Evolutionary conservation across 2,113 vertebrate genomes (phyloP), one percentile per base, ranked within the genome.

Genomic region (Taurulus bubalis): DNA sequence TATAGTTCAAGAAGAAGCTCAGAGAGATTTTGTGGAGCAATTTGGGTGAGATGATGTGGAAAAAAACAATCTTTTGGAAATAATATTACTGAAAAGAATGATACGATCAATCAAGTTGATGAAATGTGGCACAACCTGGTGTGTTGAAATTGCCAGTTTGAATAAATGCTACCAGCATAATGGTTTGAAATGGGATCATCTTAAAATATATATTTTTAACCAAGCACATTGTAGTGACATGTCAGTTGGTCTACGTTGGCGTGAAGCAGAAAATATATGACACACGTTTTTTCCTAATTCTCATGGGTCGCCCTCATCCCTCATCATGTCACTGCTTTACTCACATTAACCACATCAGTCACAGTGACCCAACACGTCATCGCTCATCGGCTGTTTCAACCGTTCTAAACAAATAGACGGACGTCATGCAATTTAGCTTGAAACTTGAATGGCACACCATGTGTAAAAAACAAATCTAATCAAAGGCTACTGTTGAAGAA

Each of bases 301-400:
- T 84, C 86, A 26, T 10, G 77, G 85, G 88, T 84, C 84, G 90
- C 85, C 90, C 90, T 88, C 93, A 95, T 95, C 93, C 77, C 85
- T 92, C 86, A 93, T 80, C 85, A 89, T 95, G 95, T 95, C 95
- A 95, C 90, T 77, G 93, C 90, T 87, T 90, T 85, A 91, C 87
- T 91, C 88, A 89, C 92, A 93, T 91, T 95, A 95, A 96, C 95
- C 94, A 93, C 95, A 96, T 96, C 96, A 95, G 95, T 95, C 94
- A 94, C 72, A 77, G 93, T 86, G 94, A 93, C 94, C 95, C 93
- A 95, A 94, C 95, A 94, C 9, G 7, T 68, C 82, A 74, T 96
- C 95, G 94, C 95, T 95, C 95, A 96, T 92, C 92, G 95, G 42
- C 73, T 84, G 51, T 51, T 79, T 70, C 74, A 67, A 18, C 63